phyloP scores from a whole-genome alignment of 2,888 invertebrate genomes.

The Subacronicta megacephala region DNA sequence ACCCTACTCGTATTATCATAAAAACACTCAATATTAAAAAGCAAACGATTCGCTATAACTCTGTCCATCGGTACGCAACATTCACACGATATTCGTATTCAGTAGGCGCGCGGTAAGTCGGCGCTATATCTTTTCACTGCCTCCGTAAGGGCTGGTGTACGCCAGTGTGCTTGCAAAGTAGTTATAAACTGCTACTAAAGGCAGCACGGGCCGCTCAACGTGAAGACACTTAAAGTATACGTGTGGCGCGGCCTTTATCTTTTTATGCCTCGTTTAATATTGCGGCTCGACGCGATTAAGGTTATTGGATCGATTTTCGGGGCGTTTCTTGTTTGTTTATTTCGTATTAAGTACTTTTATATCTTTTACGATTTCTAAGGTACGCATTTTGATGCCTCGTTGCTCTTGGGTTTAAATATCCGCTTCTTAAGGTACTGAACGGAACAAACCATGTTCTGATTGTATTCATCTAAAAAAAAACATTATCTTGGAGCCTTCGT shows the following conservation, averaged over 20 bases:
- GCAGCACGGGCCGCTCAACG: slow-evolving; percentile 60
- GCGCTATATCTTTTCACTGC: slow-evolving; percentile 83
- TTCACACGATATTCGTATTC: slow-evolving; percentile 83
- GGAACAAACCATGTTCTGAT: neutral
- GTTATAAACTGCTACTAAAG: slow-evolving; percentile 79
- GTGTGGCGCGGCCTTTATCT: slow-evolving; percentile 72
- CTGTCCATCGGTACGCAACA: slow-evolving; percentile 72
- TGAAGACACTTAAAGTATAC: slow-evolving; percentile 68
- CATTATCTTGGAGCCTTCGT: no score
- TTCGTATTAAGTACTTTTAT: slow-evolving; percentile 64
- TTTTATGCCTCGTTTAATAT: slow-evolving; percentile 71
- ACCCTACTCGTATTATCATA: slow-evolving; percentile 71
- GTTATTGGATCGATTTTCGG: slow-evolving; percentile 68
- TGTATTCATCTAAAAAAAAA: no score
- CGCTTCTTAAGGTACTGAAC: slow-evolving; percentile 8
- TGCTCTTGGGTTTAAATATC: slow-evolving; percentile 49
- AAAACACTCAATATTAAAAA: slow-evolving; percentile 83
- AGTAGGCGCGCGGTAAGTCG: slow-evolving; percentile 67
- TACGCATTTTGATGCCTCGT: slow-evolving; percentile 48
- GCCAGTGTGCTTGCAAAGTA: slow-evolving; percentile 75
- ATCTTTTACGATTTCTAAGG: slow-evolving; percentile 56
- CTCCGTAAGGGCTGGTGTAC: slow-evolving; percentile 76
- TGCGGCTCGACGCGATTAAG: slow-evolving; percentile 67
- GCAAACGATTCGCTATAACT: slow-evolving; percentile 73
- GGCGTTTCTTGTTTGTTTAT: slow-evolving; percentile 66